phyloP scores from a whole-genome alignment of 64 coral and sea anemone genomes.

The Catalaphyllia jardinei region DNA sequence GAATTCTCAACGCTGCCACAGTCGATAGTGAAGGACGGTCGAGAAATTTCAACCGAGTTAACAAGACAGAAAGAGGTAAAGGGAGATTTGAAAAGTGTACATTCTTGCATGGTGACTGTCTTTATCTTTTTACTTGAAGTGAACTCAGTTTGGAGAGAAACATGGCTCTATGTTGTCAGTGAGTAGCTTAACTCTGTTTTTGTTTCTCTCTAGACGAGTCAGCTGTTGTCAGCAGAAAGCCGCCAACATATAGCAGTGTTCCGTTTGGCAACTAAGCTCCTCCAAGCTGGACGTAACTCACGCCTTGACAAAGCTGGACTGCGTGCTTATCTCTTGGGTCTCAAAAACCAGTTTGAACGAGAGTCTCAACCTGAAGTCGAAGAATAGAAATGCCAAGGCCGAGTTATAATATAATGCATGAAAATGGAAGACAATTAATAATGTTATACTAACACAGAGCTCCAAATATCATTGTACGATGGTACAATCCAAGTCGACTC shows the following conservation, averaged over 20 bases:
- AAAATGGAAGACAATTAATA: no score
- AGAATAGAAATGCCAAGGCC: background rate
- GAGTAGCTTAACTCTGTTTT: background rate
- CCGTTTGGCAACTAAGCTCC: constrained; percentile 80
- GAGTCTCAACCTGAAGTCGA: constrained; percentile 43
- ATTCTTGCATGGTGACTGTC: no score
- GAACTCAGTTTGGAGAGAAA: no score
- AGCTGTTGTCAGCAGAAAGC: constrained; percentile 70
- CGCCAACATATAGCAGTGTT: constrained; percentile 77
- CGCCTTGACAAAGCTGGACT: constrained; percentile 82
- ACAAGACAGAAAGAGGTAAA: constrained; percentile 19
- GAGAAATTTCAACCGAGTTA: constrained; percentile 64
- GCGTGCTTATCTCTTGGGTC: constrained; percentile 70
- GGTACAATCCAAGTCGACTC: no score
- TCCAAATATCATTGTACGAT: no score
- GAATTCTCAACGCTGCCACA: constrained; percentile 86
- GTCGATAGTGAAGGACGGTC: constrained; percentile 67
- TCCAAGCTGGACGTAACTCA: constrained; percentile 91
- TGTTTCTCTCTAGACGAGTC: constrained; percentile 40
- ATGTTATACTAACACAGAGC: no score
- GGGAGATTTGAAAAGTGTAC: no score
- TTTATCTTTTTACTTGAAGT: no score
- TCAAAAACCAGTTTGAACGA: constrained; percentile 74
- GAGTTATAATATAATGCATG: no score
- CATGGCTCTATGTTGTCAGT: background rate